Percentiles rank a stretch among this genome's conserved stretches.
Evolutionary conservation across 2,113 vertebrate genomes (phyloP).

Genomic region (Cynocephalus volans): DNA sequence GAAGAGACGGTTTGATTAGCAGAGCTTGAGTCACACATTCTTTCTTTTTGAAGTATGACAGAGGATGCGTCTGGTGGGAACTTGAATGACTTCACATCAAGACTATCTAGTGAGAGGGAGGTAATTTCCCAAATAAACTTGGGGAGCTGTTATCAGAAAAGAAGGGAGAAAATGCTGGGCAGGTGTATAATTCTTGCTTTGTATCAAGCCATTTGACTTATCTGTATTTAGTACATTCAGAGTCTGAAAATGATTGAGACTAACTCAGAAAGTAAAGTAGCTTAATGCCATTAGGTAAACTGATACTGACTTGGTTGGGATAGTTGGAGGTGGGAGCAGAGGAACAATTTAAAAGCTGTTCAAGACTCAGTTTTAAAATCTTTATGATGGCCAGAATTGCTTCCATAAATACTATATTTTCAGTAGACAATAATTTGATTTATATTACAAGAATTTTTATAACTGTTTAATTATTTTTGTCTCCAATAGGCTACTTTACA

Average conservation of each 20-base stretch:
- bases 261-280: constrained; percentile 39
- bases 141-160: constrained; percentile 2
- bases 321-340: not conserved
- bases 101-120: not conserved
- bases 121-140: not conserved
- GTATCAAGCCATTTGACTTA: not conserved
- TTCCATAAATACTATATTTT: constrained; percentile 12
- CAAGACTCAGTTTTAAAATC: not conserved
- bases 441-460: constrained; percentile 54
- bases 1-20: not conserved
- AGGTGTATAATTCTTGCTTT: not conserved
- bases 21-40: not conserved
- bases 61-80: not conserved
- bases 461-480: not conserved
- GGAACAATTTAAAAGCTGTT: not conserved
- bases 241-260: not conserved
- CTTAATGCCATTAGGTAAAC: not conserved
- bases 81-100: not conserved
- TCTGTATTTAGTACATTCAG: constrained; percentile 13
- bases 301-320: not conserved
- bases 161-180: not conserved
- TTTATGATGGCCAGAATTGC: constrained; percentile 27
- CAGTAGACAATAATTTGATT: not conserved
- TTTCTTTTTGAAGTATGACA: not conserved
- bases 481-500: not conserved